A percentile compares a stretch with the other conserved stretches of the same genome.
Evolutionary conservation across 1,140 invertebrate genomes (phyloP).

Genomic region (Drosophila nigrodunni): DNA sequence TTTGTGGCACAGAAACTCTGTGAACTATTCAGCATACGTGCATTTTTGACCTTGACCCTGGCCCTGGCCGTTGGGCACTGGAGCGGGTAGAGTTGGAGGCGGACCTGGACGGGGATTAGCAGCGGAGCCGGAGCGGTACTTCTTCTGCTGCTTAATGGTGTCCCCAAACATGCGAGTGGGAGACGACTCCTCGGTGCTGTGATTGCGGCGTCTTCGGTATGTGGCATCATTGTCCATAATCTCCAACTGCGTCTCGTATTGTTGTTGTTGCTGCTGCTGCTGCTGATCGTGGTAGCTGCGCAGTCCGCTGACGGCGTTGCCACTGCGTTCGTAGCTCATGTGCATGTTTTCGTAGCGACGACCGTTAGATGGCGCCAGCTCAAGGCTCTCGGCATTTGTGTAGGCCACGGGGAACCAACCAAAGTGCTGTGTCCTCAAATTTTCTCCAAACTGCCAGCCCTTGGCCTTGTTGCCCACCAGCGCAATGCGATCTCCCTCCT

Average conservation of each 20-base stretch:
- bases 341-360: slow-evolving; percentile 68
- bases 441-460: slow-evolving; percentile 98
- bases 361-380: slow-evolving; percentile 39
- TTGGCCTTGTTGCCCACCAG: slow-evolving; percentile 95
- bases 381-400: slow-evolving; percentile 87
- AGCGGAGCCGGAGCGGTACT: slow-evolving; percentile 63
- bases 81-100: slow-evolving; percentile 88
- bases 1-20: slow-evolving; percentile 85
- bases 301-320: slow-evolving; percentile 37
- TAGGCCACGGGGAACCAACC: slow-evolving; percentile 98
- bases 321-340: slow-evolving; percentile 67
- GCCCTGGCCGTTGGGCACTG: slow-evolving; percentile 85
- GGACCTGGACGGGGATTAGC: slow-evolving; percentile 85
- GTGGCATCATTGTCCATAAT: slow-evolving; percentile 76
- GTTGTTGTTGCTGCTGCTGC: slow-evolving; percentile 69
- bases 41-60: slow-evolving; percentile 81
- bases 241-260: slow-evolving; percentile 74
- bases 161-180: slow-evolving; percentile 87
- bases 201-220: slow-evolving; percentile 73
- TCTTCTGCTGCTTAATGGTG: slow-evolving; percentile 81
- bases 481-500: slow-evolving; percentile 95
- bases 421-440: slow-evolving; percentile 93
- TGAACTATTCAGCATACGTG: slow-evolving; percentile 85
- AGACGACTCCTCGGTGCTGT: slow-evolving; percentile 85
- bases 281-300: slow-evolving; percentile 69